Conservation (phyloP, 2,888 invertebrate genomes). For the Neoaliturus tenellus region DNA sequence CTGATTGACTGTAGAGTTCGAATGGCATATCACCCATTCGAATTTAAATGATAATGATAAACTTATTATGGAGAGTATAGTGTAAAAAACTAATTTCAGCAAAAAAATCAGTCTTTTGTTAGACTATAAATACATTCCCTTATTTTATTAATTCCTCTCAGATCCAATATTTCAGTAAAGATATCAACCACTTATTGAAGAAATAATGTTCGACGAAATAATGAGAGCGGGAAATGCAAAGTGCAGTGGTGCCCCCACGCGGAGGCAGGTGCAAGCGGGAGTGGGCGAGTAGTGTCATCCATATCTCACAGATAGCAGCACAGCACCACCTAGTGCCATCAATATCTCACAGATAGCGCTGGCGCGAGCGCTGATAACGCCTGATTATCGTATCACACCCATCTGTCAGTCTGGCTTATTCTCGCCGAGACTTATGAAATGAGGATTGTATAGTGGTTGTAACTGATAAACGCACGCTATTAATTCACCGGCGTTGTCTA, state of each 20-base stretch:
- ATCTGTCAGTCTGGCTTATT: slow-evolving; percentile 26
- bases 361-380: neutral
- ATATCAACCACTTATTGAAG: too few species aligned
- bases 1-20: too few species aligned
- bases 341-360: slow-evolving; percentile 16
- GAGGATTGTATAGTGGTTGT: neutral
- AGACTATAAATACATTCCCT: too few species aligned
- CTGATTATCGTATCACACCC: slow-evolving; percentile 16
- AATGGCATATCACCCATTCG: too few species aligned
- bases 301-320: slow-evolving; percentile 33
- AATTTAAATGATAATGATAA: too few species aligned
- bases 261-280: neutral
- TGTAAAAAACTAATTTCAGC: too few species aligned
- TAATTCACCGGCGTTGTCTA: neutral
- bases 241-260: slow-evolving; percentile 3
- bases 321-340: slow-evolving; percentile 33
- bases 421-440: slow-evolving; percentile 16
- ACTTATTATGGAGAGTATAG: too few species aligned
- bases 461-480: neutral
- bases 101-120: too few species aligned
- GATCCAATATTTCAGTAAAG: too few species aligned
- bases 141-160: too few species aligned
- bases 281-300: slow-evolving; percentile 22
- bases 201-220: neutral
- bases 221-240: neutral